Conservation (phyloP, 2,888 invertebrate genomes). For the Ecliptopera silaceata region DNA sequence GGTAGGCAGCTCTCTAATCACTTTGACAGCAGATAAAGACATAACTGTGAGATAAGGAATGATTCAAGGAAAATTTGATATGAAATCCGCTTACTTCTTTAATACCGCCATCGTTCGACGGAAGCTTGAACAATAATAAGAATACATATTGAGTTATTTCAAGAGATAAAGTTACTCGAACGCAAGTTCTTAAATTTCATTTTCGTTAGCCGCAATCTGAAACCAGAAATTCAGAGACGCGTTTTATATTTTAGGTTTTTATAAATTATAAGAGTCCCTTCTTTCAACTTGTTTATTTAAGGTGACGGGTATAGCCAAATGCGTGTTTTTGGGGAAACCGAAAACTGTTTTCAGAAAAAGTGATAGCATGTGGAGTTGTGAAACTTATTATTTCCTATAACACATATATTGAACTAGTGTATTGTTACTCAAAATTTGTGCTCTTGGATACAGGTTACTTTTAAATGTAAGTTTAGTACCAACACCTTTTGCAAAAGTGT, state of each 20-base stretch:
- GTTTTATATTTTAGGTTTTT: background rate
- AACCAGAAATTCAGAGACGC: background rate
- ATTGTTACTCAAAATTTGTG: too few relatives aligned
- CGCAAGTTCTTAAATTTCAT: background rate
- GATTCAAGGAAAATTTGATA: conserved; percentile 13
- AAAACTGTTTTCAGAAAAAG: too few relatives aligned
- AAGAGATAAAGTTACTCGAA: background rate
- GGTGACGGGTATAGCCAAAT: too few relatives aligned
- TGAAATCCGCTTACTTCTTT: conserved; percentile 13
- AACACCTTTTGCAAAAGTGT: too few relatives aligned
- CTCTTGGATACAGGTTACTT: too few relatives aligned
- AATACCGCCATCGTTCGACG: conserved; percentile 7
- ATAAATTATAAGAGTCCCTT: too few relatives aligned
- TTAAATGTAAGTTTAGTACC: too few relatives aligned
- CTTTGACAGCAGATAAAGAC: conserved; percentile 45
- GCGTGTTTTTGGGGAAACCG: too few relatives aligned
- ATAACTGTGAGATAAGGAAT: conserved; percentile 29
- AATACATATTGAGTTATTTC: background rate
- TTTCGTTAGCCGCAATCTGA: background rate
- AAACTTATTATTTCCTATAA: too few relatives aligned
- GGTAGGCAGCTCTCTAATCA: conserved; percentile 44
- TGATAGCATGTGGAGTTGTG: too few relatives aligned
- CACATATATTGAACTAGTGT: too few relatives aligned
- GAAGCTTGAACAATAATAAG: conserved; percentile 1
- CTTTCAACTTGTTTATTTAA: too few relatives aligned